A percentile compares a stretch with the other conserved stretches of the same genome.
Conservation (phyloP, 2,797 vertebrate genomes). For the Diceros bicornis region DNA sequence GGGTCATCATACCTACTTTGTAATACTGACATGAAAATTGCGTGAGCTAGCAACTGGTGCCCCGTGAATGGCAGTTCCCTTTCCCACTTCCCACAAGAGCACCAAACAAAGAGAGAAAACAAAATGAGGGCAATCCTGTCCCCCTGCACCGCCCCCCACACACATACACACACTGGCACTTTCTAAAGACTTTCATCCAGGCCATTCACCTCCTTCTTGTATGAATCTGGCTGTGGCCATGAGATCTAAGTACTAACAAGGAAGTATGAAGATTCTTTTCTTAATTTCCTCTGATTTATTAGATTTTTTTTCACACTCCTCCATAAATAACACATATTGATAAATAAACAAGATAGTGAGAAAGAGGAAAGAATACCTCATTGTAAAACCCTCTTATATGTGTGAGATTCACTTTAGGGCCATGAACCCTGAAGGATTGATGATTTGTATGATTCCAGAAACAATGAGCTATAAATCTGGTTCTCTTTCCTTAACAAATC, state of each 20-base stretch:
- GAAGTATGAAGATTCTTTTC: constrained; percentile 15
- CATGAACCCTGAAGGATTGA: background rate
- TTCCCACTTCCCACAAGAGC: background rate
- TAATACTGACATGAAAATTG: background rate
- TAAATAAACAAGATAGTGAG: background rate
- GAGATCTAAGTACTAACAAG: constrained; percentile 59
- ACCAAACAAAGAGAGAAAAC: constrained; percentile 6
- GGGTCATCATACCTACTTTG: background rate
- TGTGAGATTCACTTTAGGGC: constrained; percentile 61
- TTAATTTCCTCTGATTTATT: background rate
- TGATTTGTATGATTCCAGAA: constrained; percentile 11
- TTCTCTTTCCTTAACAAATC: constrained; percentile 22
- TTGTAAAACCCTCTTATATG: background rate
- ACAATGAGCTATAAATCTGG: background rate
- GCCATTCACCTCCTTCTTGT: background rate
- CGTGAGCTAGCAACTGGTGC: background rate
- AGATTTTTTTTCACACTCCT: background rate
- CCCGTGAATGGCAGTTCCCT: background rate
- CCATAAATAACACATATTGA: background rate
- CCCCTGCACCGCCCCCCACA: too few species aligned
- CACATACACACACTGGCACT: background rate
- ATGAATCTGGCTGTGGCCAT: constrained; percentile 35
- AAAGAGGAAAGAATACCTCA: background rate
- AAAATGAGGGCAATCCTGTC: background rate
- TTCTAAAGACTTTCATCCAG: constrained; percentile 51